Conservation (phyloP, 1,140 invertebrate genomes). For the Panagrolaimus sp. region DNA sequence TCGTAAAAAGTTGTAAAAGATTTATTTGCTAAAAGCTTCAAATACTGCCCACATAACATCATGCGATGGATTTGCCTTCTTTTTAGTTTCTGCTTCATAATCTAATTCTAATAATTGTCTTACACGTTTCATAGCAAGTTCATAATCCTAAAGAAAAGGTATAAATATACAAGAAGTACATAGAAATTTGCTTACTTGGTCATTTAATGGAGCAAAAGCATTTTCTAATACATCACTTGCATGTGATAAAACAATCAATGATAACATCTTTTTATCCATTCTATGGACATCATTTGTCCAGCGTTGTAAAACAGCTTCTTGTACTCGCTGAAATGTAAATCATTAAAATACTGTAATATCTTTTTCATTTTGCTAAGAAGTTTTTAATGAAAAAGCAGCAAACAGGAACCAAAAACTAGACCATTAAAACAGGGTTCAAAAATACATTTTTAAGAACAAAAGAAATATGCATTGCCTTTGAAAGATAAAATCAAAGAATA, state of each 20-base stretch:
- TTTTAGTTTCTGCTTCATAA: constrained; percentile 68
- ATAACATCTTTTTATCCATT: constrained; percentile 86
- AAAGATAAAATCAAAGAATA: constrained; percentile 8
- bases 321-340: constrained; percentile 63
- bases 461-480: neutral
- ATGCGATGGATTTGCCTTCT: constrained; percentile 35
- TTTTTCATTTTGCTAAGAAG: no score
- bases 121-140: constrained; percentile 91
- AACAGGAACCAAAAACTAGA: no score
- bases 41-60: constrained; percentile 98
- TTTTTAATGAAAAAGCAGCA: no score
- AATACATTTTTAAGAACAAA: no score
- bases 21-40: constrained; percentile 81
- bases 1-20: no score
- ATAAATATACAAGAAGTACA: neutral
- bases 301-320: constrained; percentile 87
- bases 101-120: constrained; percentile 89
- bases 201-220: constrained; percentile 88
- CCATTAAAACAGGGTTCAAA: no score
- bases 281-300: constrained; percentile 96
- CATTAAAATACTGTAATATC: constrained; percentile 25
- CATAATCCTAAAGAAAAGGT: constrained; percentile 85
- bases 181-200: constrained; percentile 36
- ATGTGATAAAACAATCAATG: constrained; percentile 88
- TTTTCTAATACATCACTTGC: constrained; percentile 98